These are phyloP conservation scores for Cladopsammia gracilis DNA, from an alignment of 64 coral and sea anemone genomes.

Conservation along the genomic window DNA sequence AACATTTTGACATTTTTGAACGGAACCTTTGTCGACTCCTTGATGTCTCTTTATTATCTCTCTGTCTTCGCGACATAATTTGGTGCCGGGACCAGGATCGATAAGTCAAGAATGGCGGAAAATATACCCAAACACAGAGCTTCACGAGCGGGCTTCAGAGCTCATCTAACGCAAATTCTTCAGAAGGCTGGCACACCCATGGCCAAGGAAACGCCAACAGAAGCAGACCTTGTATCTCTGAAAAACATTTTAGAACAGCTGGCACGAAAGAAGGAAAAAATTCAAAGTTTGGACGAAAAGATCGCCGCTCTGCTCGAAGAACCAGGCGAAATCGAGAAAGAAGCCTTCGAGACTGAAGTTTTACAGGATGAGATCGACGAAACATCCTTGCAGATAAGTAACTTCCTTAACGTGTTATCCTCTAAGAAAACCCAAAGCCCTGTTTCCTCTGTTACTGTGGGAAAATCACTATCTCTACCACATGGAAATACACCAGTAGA, in stretches of 20 bases:
- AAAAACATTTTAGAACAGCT: constrained; percentile 61
- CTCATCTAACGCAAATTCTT: constrained; percentile 43
- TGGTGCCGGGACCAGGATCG: constrained; percentile 27
- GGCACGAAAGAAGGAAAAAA: constrained; percentile 39
- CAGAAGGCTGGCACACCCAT: constrained; percentile 31
- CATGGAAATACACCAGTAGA: too few relatives aligned
- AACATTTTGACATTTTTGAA: too few relatives aligned
- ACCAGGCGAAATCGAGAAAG: too few relatives aligned
- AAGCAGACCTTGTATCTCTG: constrained; percentile 31
- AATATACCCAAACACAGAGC: constrained; percentile 42
- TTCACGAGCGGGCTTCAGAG: constrained; percentile 46
- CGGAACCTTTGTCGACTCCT: background rate
- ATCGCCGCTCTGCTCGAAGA: too few relatives aligned
- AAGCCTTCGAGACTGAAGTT: too few relatives aligned
- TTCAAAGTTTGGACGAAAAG: too few relatives aligned
- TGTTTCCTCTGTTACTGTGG: too few relatives aligned
- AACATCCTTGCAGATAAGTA: too few relatives aligned
- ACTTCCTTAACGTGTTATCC: too few relatives aligned
- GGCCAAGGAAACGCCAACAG: constrained; percentile 34
- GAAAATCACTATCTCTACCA: too few relatives aligned
- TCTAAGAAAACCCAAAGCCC: too few relatives aligned
- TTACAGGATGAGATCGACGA: too few relatives aligned
- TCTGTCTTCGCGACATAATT: constrained; percentile 12
- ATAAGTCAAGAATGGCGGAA: constrained; percentile 1
- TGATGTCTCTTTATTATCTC: background rate